Conservation (phyloP, 2,888 invertebrate species). For the Odontocerum albicorne region DNA sequence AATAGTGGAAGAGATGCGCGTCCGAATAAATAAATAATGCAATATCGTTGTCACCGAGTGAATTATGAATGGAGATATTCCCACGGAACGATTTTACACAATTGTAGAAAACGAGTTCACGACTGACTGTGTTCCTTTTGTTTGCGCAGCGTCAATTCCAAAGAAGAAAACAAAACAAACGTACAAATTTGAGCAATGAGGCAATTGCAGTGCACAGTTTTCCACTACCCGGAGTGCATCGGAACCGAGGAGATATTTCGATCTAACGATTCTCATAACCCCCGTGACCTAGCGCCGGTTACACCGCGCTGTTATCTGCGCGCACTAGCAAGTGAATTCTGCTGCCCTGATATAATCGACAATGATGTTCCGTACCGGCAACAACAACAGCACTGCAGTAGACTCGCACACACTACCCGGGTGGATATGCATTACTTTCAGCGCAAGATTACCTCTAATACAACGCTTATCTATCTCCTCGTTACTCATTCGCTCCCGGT, state of each 20-base stretch:
- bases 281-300: conserved; percentile 28
- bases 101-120: conserved; percentile 19
- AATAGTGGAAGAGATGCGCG: neutral
- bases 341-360: conserved; percentile 34
- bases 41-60: neutral
- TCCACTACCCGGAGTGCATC: conserved; percentile 11
- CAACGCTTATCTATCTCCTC: conserved; percentile 13
- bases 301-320: conserved; percentile 32
- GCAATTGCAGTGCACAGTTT: conserved; percentile 12
- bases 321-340: conserved; percentile 30
- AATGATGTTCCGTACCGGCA: conserved; percentile 23
- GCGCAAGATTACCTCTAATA: conserved; percentile 4
- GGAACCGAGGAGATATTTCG: conserved; percentile 27
- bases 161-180: conserved; percentile 5
- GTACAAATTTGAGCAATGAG: conserved; percentile 27
- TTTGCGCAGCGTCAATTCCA: no score
- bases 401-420: conserved; percentile 14
- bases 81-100: conserved; percentile 15
- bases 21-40: no score
- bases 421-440: conserved; percentile 17
- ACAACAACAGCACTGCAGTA: neutral
- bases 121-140: no score
- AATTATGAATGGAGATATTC: conserved; percentile 19
- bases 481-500: conserved; percentile 17
- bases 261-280: conserved; percentile 37